Conservation (phyloP, 2,113 vertebrate genomes). For the Probosciger aterrimus region DNA sequence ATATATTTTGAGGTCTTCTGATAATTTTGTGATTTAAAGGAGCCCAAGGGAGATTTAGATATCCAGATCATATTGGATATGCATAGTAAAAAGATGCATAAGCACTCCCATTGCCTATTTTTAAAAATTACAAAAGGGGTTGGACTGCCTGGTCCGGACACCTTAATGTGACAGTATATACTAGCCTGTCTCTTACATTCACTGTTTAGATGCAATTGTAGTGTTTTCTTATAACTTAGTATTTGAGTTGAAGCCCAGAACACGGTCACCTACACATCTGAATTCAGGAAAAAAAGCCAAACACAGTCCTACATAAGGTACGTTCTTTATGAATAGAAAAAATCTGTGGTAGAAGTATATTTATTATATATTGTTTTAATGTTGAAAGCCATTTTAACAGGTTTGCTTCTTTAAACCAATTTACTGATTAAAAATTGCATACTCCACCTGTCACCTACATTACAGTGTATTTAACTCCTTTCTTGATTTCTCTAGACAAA, state of each 20-base stretch:
- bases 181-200: neutral
- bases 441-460: neutral
- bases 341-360: neutral
- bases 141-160: neutral
- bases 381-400: conserved; percentile 3
- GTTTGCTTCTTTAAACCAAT: conserved; percentile 5
- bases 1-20: neutral
- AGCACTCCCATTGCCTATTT: neutral
- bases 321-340: neutral
- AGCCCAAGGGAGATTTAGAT: neutral
- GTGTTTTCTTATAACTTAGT: neutral
- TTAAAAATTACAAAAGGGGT: neutral
- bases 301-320: neutral
- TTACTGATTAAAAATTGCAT: neutral
- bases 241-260: neutral
- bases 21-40: neutral
- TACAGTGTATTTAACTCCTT: neutral
- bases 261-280: neutral
- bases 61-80: neutral
- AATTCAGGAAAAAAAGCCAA: neutral
- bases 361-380: neutral
- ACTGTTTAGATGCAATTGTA: neutral
- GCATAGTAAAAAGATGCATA: neutral
- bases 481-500: conserved; percentile 35
- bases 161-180: accelerated